Base-by-base conservation (phyloP, 2,888 invertebrate species). In the Drosophila limbata region DNA sequence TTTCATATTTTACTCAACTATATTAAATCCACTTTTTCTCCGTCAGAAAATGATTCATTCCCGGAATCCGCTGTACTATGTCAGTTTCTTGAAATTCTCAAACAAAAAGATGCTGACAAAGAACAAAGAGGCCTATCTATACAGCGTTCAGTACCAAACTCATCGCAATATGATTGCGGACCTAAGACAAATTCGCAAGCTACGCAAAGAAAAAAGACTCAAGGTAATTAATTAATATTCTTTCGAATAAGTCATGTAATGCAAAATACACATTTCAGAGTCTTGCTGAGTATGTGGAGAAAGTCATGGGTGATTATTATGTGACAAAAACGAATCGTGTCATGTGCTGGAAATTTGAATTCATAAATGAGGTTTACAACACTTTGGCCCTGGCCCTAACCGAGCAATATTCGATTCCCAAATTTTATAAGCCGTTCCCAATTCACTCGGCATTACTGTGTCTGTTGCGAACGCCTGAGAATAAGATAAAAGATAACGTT, bases 321-420 rank as follows among this genome's bases (percentile, higher is more conserved):
- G 87, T 90, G 2, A 60, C 82, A 1, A 92, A 92, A 73, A 92
- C 92, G 0, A 67, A 83, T 42, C 90, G 92, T 6, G 84, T 92
- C 3, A 91, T 92, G 90, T 91, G 91, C 33, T 90, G 92, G 89
- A 91, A 90, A 62, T 92, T 91, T 50, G 84, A 92, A 62, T 92
- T 91, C 48, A 81, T 89, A 0, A 91, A 91, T 55, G 92, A 92
- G 59, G 89, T 92, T 3, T 92, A 91, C 52, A 92, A 92, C 57
- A 87, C 83, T 0, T 13, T 92, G 19, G 92, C 88, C 0, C 42
- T 92, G 45, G 77, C 91, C 0, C 66, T 90, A 11, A 33, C 79
- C 3, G 92, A 92, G 55, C 79, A 78, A 25, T 89, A 86, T 33
- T 50, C 64, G 0, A 53, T 79, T 4, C 69, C 74, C 0, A 68